Conservation (phyloP, 2,797 vertebrate genomes). For the Tokudaia tokunoshimensis region DNA sequence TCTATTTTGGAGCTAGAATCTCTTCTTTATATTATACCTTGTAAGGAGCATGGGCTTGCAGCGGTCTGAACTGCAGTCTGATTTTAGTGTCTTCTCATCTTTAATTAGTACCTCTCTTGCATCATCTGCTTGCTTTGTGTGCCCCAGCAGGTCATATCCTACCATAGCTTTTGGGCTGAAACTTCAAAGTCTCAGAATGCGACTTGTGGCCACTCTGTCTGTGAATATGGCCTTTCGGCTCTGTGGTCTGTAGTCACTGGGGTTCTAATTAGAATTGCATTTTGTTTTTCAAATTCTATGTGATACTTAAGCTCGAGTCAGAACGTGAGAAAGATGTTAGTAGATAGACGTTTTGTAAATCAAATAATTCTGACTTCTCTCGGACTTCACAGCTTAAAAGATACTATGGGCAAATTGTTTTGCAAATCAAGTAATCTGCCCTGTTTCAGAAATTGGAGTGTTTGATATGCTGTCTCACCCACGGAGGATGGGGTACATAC, state of each 20-base stretch:
- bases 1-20: background rate
- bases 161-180: background rate
- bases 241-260: background rate
- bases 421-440: conserved; percentile 23
- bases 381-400: conserved; percentile 15
- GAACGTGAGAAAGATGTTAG: background rate
- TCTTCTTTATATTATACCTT: background rate
- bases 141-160: background rate
- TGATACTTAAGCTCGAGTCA: background rate
- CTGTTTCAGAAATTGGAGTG: conserved; percentile 42
- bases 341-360: conserved; percentile 61
- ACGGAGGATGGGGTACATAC: background rate
- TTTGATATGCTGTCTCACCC: conserved; percentile 40
- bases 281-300: conserved; percentile 18
- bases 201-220: background rate
- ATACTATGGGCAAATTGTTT: conserved; percentile 16
- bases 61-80: background rate
- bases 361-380: conserved; percentile 35
- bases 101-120: background rate
- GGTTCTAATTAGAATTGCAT: conserved; percentile 28
- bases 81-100: background rate
- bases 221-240: background rate
- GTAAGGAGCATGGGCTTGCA: background rate
- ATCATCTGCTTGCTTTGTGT: background rate
- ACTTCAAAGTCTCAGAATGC: conserved; percentile 11